Evolutionary conservation across 2,797 vertebrate genomes (phyloP).

Genomic region (Threskiornis aethiopicus): DNA sequence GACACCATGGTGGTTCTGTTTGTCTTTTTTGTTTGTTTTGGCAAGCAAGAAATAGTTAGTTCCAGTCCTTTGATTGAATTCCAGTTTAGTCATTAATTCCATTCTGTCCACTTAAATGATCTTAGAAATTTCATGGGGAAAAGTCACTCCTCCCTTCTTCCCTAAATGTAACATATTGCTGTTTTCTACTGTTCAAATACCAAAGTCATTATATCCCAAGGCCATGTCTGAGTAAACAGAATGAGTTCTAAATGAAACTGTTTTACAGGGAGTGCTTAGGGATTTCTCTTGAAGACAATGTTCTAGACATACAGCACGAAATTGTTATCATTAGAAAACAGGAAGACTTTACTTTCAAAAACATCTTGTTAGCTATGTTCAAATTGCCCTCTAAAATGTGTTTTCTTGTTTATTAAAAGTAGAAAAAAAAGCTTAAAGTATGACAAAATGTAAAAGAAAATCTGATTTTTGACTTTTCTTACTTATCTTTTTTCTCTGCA

Average conservation of each 20-base stretch:
- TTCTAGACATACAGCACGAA: not conserved
- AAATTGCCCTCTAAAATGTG: not conserved
- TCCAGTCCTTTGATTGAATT: not conserved
- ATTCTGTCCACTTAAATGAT: not conserved
- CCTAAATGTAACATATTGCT: not conserved
- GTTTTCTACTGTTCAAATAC: slow-evolving; percentile 4
- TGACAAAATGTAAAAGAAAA: not conserved
- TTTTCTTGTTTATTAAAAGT: not conserved
- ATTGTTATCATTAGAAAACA: not conserved
- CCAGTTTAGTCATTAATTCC: slow-evolving; percentile 12
- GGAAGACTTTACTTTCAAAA: not conserved
- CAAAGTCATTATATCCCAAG: not conserved
- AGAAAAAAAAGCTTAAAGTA: not conserved
- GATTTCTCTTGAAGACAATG: not conserved
- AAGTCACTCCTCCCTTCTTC: not conserved
- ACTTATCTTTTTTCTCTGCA: not conserved
- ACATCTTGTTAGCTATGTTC: not conserved
- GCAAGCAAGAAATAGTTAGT: not conserved
- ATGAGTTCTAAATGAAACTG: not conserved
- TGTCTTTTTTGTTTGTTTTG: not conserved
- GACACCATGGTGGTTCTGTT: not conserved
- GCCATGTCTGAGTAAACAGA: not conserved
- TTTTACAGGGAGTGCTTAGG: not conserved
- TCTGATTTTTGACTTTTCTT: not conserved
- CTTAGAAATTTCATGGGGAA: not conserved